A percentile compares a stretch with the other conserved stretches of the same genome.
Evolutionary conservation across 2,113 vertebrate species (phyloP).

Genomic region (Periophthalmus modestus): DNA sequence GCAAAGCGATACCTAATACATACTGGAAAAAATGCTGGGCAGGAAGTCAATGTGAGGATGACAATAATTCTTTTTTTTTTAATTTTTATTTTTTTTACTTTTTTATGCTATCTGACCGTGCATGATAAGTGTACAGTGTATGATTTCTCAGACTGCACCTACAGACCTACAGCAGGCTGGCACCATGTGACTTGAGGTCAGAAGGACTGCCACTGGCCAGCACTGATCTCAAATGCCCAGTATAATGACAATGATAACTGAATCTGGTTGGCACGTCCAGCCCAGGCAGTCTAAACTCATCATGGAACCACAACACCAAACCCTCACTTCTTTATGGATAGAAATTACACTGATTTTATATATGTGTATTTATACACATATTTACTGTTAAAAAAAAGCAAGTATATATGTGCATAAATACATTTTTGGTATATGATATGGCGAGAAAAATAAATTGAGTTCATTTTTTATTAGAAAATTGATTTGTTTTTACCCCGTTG

Average conservation of each 20-base stretch:
- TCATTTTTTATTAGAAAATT: slow-evolving; percentile 50
- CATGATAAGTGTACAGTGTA: slow-evolving; percentile 78
- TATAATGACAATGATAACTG: slow-evolving; percentile 23
- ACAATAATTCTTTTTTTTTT: slow-evolving; percentile 44
- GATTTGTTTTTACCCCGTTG: slow-evolving; percentile 61
- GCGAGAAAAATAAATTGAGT: slow-evolving; percentile 37
- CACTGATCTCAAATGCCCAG: slow-evolving; percentile 42
- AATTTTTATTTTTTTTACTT: slow-evolving; percentile 24
- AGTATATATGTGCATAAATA: slow-evolving; percentile 43
- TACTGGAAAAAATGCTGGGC: slow-evolving; percentile 44
- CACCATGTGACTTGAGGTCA: slow-evolving; percentile 39
- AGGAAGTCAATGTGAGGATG: slow-evolving; percentile 17
- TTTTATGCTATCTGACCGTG: slow-evolving; percentile 64
- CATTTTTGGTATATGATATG: slow-evolving; percentile 61
- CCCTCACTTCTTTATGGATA: slow-evolving; percentile 53
- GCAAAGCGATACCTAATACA: slow-evolving; percentile 52
- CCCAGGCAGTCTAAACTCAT: slow-evolving; percentile 33
- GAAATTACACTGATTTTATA: slow-evolving; percentile 58
- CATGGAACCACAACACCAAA: slow-evolving; percentile 39
- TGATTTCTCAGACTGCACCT: slow-evolving; percentile 68
- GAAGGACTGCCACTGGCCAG: slow-evolving; percentile 48
- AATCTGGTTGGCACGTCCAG: slow-evolving; percentile 21
- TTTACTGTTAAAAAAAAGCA: neutral
- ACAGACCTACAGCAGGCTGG: slow-evolving; percentile 47
- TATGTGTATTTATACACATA: slow-evolving; percentile 47